Base-by-base conservation (phyloP, 2,113 vertebrate genomes). In the Strix aluco region DNA sequence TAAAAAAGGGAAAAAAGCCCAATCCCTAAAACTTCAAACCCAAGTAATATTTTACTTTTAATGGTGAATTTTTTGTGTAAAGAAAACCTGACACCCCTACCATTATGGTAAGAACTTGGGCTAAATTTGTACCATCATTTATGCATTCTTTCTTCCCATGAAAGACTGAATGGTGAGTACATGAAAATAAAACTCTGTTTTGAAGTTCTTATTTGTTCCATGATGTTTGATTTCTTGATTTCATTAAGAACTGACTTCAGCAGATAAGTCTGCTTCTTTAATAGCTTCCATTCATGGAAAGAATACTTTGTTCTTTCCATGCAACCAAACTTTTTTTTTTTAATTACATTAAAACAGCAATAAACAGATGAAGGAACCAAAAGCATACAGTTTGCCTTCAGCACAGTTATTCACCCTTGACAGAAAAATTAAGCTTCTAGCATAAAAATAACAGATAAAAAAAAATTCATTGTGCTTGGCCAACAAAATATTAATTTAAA, bases 131-230 rank as follows among this genome's bases (percentile, higher is more conserved):
- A 54, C 80, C 59, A 30, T 74, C 47, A 85, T 87, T 97, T 90
- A 94, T 67, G 73, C 70, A 73, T 92, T 96, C 67, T 86, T 97
- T 96, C 92, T 92, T 92, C 86, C 85, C 88, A 78, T n/a, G 70
- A 75, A 82, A 96, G 89, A 92, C 73, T 87, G 83, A 96, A 96
- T 84, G 51, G 73, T 70, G 80, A 97, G 79, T 47, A 97, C 62
- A 91, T 46, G 69, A 98, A 95, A 97, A 96, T 84, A 97, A 94
- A 69, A 69, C 13, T 85, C n/a, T 95, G 82, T 93, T 97, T 97
- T 94, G 73, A 96, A 97, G 94, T 96, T 75, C 38, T 71, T 93
- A 88, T 82, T 85, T 97, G 88, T 62, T 95, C 87, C 82, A 95
- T 81, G 87, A 95, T 83, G 47, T 93, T 96, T 89, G 52, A 97